Conservation (phyloP, 23 tunicate species). For the Oikopleura albicans region DNA sequence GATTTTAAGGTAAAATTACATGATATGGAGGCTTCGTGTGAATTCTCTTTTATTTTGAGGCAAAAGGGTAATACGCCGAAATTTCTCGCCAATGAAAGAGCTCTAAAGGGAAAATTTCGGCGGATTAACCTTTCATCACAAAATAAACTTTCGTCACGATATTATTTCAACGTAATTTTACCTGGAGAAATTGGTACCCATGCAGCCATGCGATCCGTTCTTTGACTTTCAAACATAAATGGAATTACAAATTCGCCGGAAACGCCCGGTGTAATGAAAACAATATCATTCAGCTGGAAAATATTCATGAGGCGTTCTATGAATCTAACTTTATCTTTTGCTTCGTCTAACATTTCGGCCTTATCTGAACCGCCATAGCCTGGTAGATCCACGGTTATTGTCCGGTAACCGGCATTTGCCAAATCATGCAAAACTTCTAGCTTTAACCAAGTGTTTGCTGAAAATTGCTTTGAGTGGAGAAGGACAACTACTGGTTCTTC, state of each 20-base stretch:
- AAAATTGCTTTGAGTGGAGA: background rate
- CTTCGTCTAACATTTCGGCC: background rate
- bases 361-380: constrained; percentile 15
- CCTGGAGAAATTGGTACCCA: constrained; percentile 15
- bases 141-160: too few species aligned
- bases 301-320: background rate
- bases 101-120: too few species aligned
- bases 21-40: too few species aligned
- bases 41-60: too few species aligned
- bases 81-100: too few species aligned
- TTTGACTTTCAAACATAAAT: background rate
- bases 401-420: background rate
- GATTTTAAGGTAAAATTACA: too few species aligned
- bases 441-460: background rate
- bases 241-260: constrained; percentile 3
- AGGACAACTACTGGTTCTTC: background rate
- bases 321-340: background rate
- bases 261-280: background rate
- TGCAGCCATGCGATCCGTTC: background rate
- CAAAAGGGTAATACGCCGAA: too few species aligned
- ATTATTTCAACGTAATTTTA: too few species aligned
- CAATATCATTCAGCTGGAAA: background rate
- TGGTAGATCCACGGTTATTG: background rate
- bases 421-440: background rate
- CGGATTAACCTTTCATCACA: too few species aligned